Evolutionary conservation across 1,140 invertebrate species (phyloP), one percentile per base, ranked within the genome.

Genomic region (Amyelois transitella): DNA sequence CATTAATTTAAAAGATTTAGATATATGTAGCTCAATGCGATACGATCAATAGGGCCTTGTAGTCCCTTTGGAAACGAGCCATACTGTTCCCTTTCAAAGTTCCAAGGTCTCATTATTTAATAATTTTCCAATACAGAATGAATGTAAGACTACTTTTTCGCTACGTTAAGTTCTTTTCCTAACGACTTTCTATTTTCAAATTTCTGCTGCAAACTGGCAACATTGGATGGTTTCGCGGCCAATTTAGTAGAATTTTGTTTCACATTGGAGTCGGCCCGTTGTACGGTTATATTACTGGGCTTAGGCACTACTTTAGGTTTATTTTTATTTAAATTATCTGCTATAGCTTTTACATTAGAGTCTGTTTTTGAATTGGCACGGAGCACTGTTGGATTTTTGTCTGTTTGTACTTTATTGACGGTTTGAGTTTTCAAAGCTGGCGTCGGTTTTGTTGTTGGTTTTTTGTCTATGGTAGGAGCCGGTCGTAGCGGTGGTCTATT

Each of bases 161-260:
- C 53, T 25, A 66, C 63, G 25, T 61, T 66, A 54, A 81, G 72
- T 63, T 88, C 81, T 76, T 84, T 82, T 12, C 78, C 81, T 50
- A 84, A 49, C 6, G 84, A 86, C 53, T 87, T 89, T 58, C 86
- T 75, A 70, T 89, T 88, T 72, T 94, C 93, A 69, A 94, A 94
- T 73, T 94, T 94, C 58, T 94, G 92, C 64, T 94, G 93, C 49
- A 94, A 81, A 21, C 92, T 92, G 0, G 93, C 93, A 21, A 94
- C 93, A 63, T 92, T 93, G 2, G 92, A 93, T 45, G 90, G 90
- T 73, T 91, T 90, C 4, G 86, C 80, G 5, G 91, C 90, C 51
- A 90, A 81, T 64, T 90, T 90, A 18, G 82, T 88, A 5, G 89
- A 77, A 32, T 84, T 88, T 19, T 80, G 62, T 63, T 85, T 85